A percentile compares a stretch with the other conserved stretches of the same genome.
These are phyloP conservation scores for Halictus quadricinctus DNA, from an alignment of 2,888 invertebrate genomes.

Conservation along the genomic window DNA sequence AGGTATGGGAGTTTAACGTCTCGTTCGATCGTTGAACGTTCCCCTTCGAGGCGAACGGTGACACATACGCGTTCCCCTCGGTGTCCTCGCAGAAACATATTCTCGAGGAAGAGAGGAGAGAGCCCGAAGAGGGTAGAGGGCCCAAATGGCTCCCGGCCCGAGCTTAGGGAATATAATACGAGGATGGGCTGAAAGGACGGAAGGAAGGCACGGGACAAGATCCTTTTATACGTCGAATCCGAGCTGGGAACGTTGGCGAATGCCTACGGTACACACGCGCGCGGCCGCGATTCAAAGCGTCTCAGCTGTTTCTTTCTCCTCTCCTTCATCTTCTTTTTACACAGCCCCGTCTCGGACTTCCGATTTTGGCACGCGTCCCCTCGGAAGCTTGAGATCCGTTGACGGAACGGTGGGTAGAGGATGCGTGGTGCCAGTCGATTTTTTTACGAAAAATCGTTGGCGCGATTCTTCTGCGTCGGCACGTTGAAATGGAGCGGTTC, in stretches of 20 bases:
- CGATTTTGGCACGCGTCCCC: conserved; percentile 67
- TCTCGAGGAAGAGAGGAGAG: conserved; percentile 5
- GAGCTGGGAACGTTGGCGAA: conserved; percentile 74
- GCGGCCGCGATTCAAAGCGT: conserved; percentile 73
- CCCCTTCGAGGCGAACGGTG: conserved; percentile 11
- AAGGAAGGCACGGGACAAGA: conserved; percentile 79
- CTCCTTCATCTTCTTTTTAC: conserved; percentile 39
- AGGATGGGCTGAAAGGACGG: conserved; percentile 73
- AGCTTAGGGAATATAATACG: conserved; percentile 69
- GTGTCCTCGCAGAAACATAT: conserved; percentile 38
- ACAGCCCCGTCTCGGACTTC: conserved; percentile 51
- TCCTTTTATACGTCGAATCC: conserved; percentile 76
- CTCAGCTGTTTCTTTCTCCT: conserved; percentile 77
- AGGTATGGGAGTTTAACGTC: conserved; percentile 35
- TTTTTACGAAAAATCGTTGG: conserved; percentile 18
- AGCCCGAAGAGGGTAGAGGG: conserved; percentile 35
- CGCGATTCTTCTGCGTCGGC: conserved; percentile 10
- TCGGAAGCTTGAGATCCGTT: conserved; percentile 41
- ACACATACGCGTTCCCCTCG: conserved; percentile 29
- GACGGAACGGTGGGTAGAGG: conserved; percentile 28
- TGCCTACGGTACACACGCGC: conserved; percentile 71
- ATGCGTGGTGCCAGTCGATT: conserved; percentile 40
- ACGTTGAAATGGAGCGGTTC: not conserved
- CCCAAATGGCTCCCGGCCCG: conserved; percentile 72
- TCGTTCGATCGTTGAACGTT: conserved; percentile 18